phyloP scores from a whole-genome alignment of 2,113 vertebrate genomes.

The Dasyornis broadbenti region DNA sequence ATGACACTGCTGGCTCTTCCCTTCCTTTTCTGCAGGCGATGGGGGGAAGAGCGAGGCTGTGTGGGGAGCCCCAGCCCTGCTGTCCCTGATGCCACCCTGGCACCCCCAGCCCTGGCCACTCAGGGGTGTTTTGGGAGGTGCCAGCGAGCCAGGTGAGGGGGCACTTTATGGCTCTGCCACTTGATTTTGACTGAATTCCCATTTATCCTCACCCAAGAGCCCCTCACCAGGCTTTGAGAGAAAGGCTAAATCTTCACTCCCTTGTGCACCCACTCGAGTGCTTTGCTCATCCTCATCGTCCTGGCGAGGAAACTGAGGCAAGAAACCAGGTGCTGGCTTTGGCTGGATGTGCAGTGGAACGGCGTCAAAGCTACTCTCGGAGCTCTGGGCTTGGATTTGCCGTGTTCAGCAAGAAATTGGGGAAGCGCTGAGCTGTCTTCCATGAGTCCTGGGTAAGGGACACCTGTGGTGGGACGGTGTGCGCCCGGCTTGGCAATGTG shows the following conservation, averaged over 20 bases:
- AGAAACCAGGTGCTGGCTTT: neutral
- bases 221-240: neutral
- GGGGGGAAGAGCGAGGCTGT: neutral
- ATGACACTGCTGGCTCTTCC: neutral
- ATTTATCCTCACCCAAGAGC: neutral
- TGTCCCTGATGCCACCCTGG: rapidly evolving
- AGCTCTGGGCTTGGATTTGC: neutral
- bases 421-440: neutral
- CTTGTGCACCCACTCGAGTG: rapidly evolving
- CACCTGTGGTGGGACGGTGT: rapidly evolving
- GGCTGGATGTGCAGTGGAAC: neutral
- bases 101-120: neutral
- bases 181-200: neutral
- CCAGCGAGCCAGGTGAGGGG: rapidly evolving
- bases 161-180: neutral
- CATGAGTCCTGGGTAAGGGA: rapidly evolving
- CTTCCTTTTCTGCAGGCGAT: conserved; percentile 20
- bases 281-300: neutral
- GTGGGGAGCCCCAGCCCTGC: neutral
- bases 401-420: rapidly evolving
- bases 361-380: neutral
- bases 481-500: neutral
- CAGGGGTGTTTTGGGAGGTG: rapidly evolving
- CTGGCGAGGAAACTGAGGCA: conserved; percentile 9
- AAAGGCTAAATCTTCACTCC: neutral